Evolutionary conservation across 2,113 vertebrate species (phyloP).

Genomic region (Nycticebus coucang): DNA sequence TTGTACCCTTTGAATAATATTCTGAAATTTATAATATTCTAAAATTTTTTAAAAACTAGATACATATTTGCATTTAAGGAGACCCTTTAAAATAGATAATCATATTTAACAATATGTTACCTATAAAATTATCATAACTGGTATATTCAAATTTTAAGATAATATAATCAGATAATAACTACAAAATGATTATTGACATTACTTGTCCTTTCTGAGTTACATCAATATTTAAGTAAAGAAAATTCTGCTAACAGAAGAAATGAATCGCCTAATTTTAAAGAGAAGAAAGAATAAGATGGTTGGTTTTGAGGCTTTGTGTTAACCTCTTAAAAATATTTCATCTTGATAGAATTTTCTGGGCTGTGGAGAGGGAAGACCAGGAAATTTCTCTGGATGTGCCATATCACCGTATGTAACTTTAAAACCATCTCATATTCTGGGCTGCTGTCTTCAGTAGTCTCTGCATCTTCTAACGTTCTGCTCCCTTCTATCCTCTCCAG

Average conservation of each 20-base stretch:
- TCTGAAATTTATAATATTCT: no score
- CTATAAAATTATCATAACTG: background rate
- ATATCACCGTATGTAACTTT: background rate
- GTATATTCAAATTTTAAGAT: conserved; percentile 23
- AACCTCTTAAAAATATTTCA: background rate
- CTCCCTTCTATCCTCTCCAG: background rate
- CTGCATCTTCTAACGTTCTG: background rate
- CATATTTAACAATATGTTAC: background rate
- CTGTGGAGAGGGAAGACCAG: accelerated
- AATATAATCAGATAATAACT: background rate
- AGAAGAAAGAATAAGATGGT: background rate
- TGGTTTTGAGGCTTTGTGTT: background rate
- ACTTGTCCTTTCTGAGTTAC: background rate
- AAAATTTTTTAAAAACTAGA: no score
- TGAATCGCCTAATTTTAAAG: background rate
- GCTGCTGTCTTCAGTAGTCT: background rate
- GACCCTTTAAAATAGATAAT: background rate
- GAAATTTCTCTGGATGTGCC: background rate
- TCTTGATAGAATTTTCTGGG: background rate
- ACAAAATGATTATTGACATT: background rate
- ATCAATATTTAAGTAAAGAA: conserved; percentile 15
- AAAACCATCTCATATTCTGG: background rate
- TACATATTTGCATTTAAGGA: background rate
- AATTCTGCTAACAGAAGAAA: background rate
- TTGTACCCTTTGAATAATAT: no score